Base-by-base conservation (phyloP, 1,140 invertebrate genomes). In the Subanguina moxae region DNA sequence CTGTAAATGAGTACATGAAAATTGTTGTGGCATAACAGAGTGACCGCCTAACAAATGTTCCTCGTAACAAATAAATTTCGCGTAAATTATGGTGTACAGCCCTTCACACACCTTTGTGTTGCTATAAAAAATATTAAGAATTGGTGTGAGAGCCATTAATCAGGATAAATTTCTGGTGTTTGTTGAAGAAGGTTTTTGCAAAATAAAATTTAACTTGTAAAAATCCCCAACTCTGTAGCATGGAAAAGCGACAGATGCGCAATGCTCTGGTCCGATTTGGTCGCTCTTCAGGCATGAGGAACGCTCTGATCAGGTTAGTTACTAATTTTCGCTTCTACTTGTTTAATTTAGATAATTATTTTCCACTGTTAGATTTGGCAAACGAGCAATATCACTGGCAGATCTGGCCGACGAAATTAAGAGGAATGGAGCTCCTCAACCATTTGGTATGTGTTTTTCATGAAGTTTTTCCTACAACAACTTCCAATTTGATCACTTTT, bases 201-300 rank as follows among this genome's bases (percentile, higher is more conserved):
- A 38, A 38, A 38, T 11, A 38, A 5, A 38, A 38, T 38, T 38
- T 11, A 38, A 11, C 11, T 11, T 38, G 3, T 38, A 38, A 3
- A 38, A 5, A 38, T 38, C 11, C 11, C 11, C 11, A 38, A 38
- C 32, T 38, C 11, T 38, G 27, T 23, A 62, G 42, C 52, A 52
- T 52, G 65, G 23, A 70, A 68, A 70, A 70, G 32, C 67, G 65
- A 19, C 68, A 64, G 38, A 70, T 70, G 68, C 56, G 68, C 13
- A 70, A 70, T 63, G 68, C 68, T 30, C 57, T 70, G 19, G 46
- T 70, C 21, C 64, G 68, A 45, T 68, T 70, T 32, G 70, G 70
- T 9, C 69, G 70, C 43, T 70, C 70, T 30, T 30, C 70, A 21
- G 64, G 70, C 46, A 68, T 63, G 30, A 52, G 67, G n/a, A 64